Evolutionary conservation across 64 coral and sea anemone species (phyloP).

Genomic region (Actinia tenebrosa): DNA sequence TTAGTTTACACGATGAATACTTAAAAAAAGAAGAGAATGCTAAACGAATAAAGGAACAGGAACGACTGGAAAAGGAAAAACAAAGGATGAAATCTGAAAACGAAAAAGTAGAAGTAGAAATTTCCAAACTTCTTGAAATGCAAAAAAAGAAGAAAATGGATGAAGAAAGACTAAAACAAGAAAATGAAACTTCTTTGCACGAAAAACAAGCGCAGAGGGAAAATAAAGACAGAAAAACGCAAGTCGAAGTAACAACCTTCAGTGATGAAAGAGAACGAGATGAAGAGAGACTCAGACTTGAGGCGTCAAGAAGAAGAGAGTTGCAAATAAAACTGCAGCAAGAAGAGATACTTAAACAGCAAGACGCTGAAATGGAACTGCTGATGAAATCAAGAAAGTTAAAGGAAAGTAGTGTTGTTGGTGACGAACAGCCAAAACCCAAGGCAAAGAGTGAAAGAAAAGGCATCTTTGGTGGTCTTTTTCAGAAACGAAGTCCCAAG

Average conservation of each 20-base stretch:
- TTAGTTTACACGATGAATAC: not conserved
- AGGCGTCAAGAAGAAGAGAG: not conserved
- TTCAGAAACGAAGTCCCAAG: not conserved
- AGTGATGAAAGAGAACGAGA: not conserved
- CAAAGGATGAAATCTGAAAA: not conserved
- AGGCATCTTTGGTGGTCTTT: not conserved
- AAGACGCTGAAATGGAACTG: slow-evolving; percentile 1
- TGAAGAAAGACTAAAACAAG: not conserved
- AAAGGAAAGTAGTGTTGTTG: not conserved
- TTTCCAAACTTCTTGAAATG: not conserved
- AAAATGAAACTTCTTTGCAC: not conserved
- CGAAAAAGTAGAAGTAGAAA: not conserved
- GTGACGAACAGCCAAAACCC: not conserved
- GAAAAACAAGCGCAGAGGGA: not conserved
- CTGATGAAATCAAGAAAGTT: not conserved
- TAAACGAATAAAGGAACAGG: not conserved
- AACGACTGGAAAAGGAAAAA: slow-evolving; percentile 7
- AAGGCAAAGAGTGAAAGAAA: not conserved
- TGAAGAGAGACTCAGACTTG: slow-evolving; percentile 1
- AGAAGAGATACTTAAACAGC: slow-evolving; percentile 1
- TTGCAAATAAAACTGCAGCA: not conserved
- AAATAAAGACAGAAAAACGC: not conserved
- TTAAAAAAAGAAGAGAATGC: not conserved
- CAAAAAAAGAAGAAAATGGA: not conserved
- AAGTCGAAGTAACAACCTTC: not conserved